A percentile compares a stretch with the other conserved stretches of the same genome.
phyloP scores from a whole-genome alignment of 2,888 invertebrate genomes.

The Ceramica pisi region DNA sequence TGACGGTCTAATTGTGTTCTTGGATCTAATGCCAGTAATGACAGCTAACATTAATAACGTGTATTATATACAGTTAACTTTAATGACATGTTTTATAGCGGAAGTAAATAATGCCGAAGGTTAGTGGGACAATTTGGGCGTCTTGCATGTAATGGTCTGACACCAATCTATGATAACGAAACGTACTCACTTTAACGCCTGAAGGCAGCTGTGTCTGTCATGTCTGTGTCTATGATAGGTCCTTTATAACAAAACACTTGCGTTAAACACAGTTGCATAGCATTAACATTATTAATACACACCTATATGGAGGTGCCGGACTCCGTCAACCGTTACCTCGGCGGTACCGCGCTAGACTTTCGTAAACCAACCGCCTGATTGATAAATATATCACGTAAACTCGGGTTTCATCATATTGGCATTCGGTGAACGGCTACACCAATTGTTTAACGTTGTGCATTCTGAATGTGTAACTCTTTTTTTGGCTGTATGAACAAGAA shows the following conservation, averaged over 20 bases:
- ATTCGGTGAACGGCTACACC: conserved; percentile 72
- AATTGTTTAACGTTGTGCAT: conserved; percentile 74
- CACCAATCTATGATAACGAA: conserved; percentile 12
- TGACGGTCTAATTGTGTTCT: conserved; percentile 49
- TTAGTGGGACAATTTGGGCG: conserved; percentile 52
- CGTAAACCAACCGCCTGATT: conserved; percentile 81
- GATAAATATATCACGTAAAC: conserved; percentile 84
- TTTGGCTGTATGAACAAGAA: conserved; percentile 68
- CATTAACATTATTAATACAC: conserved; percentile 50
- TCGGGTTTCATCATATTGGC: conserved; percentile 80
- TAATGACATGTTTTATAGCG: conserved; percentile 46
- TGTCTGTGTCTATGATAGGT: conserved; percentile 9
- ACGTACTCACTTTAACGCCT: conserved; percentile 22
- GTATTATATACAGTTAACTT: conserved; percentile 30
- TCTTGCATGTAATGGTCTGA: conserved; percentile 6
- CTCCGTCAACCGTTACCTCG: conserved; percentile 72
- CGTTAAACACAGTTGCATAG: conserved; percentile 34
- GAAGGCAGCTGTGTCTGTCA: conserved; percentile 9
- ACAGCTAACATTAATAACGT: conserved; percentile 29
- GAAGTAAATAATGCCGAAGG: conserved; percentile 49
- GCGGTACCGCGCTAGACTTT: conserved; percentile 74
- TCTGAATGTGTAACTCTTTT: conserved; percentile 74
- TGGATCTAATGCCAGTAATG: conserved; percentile 25
- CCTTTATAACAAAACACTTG: conserved; percentile 27
- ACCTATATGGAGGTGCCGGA: conserved; percentile 33